Evolutionary conservation across 1,140 invertebrate species (phyloP).

Genomic region (Batillaria attramentaria): DNA sequence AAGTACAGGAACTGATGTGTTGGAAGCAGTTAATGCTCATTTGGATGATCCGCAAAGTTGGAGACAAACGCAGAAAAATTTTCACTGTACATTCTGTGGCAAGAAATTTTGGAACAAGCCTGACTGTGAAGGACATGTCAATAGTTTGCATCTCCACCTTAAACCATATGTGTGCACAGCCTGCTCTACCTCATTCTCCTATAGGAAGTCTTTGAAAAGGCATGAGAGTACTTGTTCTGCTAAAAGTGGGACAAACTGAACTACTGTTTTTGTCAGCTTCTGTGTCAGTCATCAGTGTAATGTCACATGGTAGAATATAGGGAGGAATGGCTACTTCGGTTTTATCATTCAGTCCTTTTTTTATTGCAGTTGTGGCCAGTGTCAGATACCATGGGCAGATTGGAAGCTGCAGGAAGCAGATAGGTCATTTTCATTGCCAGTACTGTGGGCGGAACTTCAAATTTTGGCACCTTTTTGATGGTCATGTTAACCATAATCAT

Average conservation of each 20-base stretch:
- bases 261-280: too few relatives aligned
- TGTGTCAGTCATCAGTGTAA: too few relatives aligned
- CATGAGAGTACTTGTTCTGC: constrained; percentile 26
- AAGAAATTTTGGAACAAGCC: constrained; percentile 35
- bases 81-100: constrained; percentile 26
- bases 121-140: constrained; percentile 35
- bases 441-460: constrained; percentile 30
- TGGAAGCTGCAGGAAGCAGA: background rate
- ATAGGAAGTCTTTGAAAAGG: constrained; percentile 28
- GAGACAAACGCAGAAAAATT: constrained; percentile 8
- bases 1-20: too few relatives aligned
- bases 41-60: too few relatives aligned
- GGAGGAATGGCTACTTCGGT: too few relatives aligned
- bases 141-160: constrained; percentile 32
- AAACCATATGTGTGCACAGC: constrained; percentile 32
- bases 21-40: too few relatives aligned
- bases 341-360: background rate
- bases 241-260: too few relatives aligned
- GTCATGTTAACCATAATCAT: constrained; percentile 41
- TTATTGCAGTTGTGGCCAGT: background rate
- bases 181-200: constrained; percentile 21
- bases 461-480: constrained; percentile 28
- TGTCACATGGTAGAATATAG: too few relatives aligned
- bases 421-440: constrained; percentile 9
- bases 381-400: background rate